These are phyloP conservation scores for Propithecus coquereli DNA, from an alignment of 2,113 vertebrate species.

Conservation along the genomic window DNA sequence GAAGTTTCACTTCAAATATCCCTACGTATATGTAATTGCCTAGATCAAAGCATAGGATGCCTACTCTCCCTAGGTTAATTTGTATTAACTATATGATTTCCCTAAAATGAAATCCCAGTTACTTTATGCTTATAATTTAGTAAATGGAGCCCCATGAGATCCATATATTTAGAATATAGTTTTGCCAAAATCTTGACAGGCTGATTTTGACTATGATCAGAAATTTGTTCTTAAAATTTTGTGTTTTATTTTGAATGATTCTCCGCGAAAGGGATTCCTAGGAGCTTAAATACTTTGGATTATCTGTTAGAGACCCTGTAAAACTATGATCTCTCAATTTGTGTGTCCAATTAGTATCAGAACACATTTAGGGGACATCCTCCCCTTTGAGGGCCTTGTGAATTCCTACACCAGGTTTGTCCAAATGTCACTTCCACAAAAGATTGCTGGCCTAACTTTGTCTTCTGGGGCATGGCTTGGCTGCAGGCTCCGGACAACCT, in stretches of 20 bases:
- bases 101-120: background rate
- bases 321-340: background rate
- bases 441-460: background rate
- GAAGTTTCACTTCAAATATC: background rate
- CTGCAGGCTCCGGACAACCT: background rate
- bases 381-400: background rate
- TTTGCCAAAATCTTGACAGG: background rate
- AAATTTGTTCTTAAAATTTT: constrained; percentile 31
- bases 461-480: background rate
- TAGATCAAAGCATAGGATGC: background rate
- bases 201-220: background rate
- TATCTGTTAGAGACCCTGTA: background rate
- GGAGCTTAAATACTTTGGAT: background rate
- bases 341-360: background rate
- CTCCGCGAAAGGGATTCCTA: background rate
- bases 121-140: background rate
- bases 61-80: background rate
- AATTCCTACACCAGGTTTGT: background rate
- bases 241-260: constrained; percentile 15
- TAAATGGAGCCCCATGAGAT: background rate
- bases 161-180: background rate
- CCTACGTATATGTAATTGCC: background rate
- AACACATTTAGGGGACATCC: background rate
- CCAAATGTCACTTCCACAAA: background rate
- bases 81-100: background rate